These are phyloP conservation scores for Drosophila simulans DNA, from an alignment of 1,140 invertebrate genomes.

Conservation along the genomic window DNA sequence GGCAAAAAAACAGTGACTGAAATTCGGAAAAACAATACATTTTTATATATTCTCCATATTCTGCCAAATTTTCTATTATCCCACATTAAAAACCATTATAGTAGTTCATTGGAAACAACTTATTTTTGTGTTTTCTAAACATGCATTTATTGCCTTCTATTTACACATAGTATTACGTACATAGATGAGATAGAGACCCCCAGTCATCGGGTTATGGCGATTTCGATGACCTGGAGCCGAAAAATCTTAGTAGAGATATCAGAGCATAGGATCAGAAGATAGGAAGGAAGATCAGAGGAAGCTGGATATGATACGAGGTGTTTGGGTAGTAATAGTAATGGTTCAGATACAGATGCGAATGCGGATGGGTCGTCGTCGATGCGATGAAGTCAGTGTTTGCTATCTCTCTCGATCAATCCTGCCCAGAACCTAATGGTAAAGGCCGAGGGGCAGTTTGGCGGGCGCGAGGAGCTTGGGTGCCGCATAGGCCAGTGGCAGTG, in stretches of 20 bases:
- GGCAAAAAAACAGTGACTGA: too few species aligned
- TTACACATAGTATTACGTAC: slow-evolving; percentile 57
- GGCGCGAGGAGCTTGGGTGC: slow-evolving; percentile 66
- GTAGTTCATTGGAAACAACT: background rate
- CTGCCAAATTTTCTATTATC: too few species aligned
- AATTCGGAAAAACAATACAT: too few species aligned
- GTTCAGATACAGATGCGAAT: slow-evolving; percentile 41
- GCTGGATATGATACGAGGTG: slow-evolving; percentile 32
- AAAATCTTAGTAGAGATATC: slow-evolving; percentile 47
- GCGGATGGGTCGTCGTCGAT: slow-evolving; percentile 70
- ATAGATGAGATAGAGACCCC: slow-evolving; percentile 57
- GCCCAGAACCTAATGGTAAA: slow-evolving; percentile 57
- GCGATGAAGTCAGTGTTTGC: slow-evolving; percentile 74
- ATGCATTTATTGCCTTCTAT: slow-evolving; percentile 80
- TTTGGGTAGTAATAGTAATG: slow-evolving; percentile 17
- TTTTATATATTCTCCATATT: too few species aligned
- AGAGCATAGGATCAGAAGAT: slow-evolving; percentile 23
- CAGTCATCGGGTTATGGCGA: slow-evolving; percentile 7
- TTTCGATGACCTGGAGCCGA: slow-evolving; percentile 24
- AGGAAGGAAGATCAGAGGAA: slow-evolving; percentile 13
- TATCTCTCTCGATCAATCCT: slow-evolving; percentile 55
- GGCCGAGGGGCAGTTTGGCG: slow-evolving; percentile 56
- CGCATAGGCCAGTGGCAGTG: slow-evolving; percentile 55
- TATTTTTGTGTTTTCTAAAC: slow-evolving; percentile 41
- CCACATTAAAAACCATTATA: background rate